Evolutionary conservation across 2,888 invertebrate genomes (phyloP).

Genomic region (Xestoiulus laeticollis): DNA sequence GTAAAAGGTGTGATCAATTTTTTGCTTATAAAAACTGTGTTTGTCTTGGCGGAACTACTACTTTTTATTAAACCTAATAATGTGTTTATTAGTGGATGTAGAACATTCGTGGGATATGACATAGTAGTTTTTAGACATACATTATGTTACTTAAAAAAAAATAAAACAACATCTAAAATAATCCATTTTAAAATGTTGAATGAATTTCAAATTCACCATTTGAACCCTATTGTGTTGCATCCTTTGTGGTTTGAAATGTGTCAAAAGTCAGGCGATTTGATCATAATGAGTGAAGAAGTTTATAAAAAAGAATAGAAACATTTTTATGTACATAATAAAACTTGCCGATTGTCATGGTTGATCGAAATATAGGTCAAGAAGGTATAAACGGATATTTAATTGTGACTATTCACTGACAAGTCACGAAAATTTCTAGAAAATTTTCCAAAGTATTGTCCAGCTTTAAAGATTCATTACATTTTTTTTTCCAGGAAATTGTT

Average conservation of each 20-base stretch:
- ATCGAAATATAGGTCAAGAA: slow-evolving; percentile 14
- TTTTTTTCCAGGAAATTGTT: background rate
- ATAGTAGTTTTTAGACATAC: background rate
- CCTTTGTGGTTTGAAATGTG: background rate
- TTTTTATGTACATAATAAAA: background rate
- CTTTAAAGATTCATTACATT: background rate
- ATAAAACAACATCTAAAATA: background rate
- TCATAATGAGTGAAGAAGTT: background rate
- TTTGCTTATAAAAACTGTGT: background rate
- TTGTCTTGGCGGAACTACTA: background rate
- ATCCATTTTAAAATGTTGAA: background rate
- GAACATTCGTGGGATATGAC: slow-evolving; percentile 3
- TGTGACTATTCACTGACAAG: background rate
- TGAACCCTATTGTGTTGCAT: slow-evolving; percentile 16
- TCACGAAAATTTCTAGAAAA: background rate
- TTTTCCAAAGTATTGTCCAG: background rate
- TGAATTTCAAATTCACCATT: slow-evolving; percentile 14
- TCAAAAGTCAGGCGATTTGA: background rate
- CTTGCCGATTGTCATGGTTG: background rate
- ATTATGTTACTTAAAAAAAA: background rate
- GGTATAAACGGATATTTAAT: background rate
- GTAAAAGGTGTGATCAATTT: background rate
- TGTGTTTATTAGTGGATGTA: background rate
- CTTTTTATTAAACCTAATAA: background rate
- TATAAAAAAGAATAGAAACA: background rate